Evolutionary conservation across 2,797 vertebrate species (phyloP).

Genomic region (Anas bahamensis): DNA sequence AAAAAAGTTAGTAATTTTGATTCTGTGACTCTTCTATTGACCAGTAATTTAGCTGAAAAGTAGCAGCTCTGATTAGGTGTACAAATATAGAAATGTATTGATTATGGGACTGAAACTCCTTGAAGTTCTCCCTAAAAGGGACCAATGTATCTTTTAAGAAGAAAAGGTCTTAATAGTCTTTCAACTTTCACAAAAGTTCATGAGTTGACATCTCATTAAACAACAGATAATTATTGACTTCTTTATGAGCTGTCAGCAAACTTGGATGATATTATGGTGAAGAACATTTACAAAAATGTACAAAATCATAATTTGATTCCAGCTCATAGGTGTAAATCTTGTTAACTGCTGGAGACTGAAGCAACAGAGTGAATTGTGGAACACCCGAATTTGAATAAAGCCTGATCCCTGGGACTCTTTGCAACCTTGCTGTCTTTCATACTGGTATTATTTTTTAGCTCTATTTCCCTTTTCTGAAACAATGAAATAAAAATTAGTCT

Average conservation of each 20-base stretch:
- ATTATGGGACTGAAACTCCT: constrained; percentile 58
- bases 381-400: neutral
- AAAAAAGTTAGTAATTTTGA: constrained; percentile 70
- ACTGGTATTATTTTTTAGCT: neutral
- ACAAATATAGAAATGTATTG: constrained; percentile 76
- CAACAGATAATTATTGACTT: constrained; percentile 25
- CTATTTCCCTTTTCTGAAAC: neutral
- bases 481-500: neutral
- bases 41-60: constrained; percentile 61
- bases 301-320: neutral
- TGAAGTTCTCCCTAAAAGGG: constrained; percentile 51
- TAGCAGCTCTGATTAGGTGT: constrained; percentile 63
- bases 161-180: neutral
- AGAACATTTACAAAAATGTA: neutral
- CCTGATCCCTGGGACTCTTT: neutral
- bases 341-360: neutral
- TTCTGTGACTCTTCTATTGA: constrained; percentile 62
- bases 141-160: constrained; percentile 18
- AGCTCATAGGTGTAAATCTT: neutral
- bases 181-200: neutral
- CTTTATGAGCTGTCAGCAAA: constrained; percentile 18
- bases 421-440: neutral
- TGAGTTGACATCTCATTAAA: constrained; percentile 58
- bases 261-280: neutral
- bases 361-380: neutral